These are phyloP conservation scores for Anthopleura xanthogrammica DNA, from an alignment of 92 coral and sea anemone species.

Conservation along the genomic window DNA sequence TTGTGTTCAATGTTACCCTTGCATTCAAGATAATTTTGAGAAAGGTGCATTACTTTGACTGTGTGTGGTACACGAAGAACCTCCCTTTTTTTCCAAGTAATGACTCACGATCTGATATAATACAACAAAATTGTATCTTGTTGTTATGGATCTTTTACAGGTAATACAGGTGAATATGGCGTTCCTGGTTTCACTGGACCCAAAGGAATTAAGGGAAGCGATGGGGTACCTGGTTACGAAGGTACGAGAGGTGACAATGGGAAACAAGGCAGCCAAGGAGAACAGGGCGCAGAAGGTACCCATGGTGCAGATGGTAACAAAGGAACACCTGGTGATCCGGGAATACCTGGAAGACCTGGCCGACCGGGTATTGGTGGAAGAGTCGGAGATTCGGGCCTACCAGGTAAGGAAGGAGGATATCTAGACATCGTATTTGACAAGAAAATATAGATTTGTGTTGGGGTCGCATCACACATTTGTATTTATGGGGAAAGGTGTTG, in stretches of 20 bases:
- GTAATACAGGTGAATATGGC: slow-evolving; percentile 9
- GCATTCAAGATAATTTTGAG: no score
- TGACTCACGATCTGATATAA: no score
- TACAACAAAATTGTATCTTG: background rate
- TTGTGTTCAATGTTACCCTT: no score
- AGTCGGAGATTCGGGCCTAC: slow-evolving; percentile 12
- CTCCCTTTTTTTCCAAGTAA: no score
- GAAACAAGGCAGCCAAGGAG: slow-evolving; percentile 21
- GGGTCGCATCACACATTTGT: no score
- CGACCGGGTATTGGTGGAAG: slow-evolving; percentile 41
- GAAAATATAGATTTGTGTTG: no score
- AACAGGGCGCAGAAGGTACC: background rate
- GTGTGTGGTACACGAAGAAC: no score
- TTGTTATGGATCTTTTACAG: background rate
- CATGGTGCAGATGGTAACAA: slow-evolving; percentile 48
- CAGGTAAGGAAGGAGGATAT: slow-evolving; percentile 12
- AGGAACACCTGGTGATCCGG: slow-evolving; percentile 49
- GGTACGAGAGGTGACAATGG: slow-evolving; percentile 24
- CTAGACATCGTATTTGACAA: no score
- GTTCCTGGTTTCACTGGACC: slow-evolving; percentile 10
- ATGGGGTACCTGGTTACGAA: background rate
- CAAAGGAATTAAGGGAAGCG: slow-evolving; percentile 1
- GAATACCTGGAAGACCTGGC: slow-evolving; percentile 47
- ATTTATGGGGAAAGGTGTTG: no score
- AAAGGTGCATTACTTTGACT: no score